Base-by-base conservation (phyloP, 2,113 vertebrate species). In the Archilochus colubris region DNA sequence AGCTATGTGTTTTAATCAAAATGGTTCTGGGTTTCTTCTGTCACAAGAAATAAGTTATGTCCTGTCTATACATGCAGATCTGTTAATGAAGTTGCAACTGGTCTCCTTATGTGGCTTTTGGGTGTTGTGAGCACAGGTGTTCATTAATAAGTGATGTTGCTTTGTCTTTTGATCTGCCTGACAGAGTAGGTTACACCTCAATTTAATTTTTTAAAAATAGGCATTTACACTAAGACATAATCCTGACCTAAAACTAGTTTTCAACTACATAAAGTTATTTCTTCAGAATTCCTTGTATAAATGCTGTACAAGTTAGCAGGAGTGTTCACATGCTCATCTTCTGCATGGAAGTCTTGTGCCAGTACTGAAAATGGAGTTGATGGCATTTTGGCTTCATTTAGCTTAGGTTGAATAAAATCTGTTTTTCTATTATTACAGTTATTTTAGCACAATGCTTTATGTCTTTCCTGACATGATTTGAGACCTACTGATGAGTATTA, bases 111-210 rank as follows among this genome's bases (percentile, higher is more conserved):
- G 87, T 73, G 55, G 36, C 78, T 87, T 61, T 76, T 76, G 58
- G 62, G 74, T 80, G n/a, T 73, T 94, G 44, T 8, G 75, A 88
- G 84, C 50, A 38, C 6, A 81, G 70, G 44, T 85, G 44, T 69
- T 94, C 43, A 80, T 82, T 92, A 59, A 14, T 58, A 46, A 51
- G 22, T 87, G 43, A 40, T 89, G 59, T 54, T 89, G 36, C 53
- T 88, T 92, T 79, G 40, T 53, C 66, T 86, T 94, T 79, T 82
- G 77, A 87, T 89, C 88, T 91, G 68, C 57, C 61, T 67, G 44
- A 28, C 67, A 40, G 46, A 79, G 51, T 28, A 89, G 51, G 79
- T 62, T 82, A 50, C 59, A 24, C 55, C 82, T 92, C 22, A 23
- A 2, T 74, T 78, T 30, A 43, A 44, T 21, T 36, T 59, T 72